phyloP scores from a whole-genome alignment of 2,888 invertebrate species.

The Nudaria mundana region DNA sequence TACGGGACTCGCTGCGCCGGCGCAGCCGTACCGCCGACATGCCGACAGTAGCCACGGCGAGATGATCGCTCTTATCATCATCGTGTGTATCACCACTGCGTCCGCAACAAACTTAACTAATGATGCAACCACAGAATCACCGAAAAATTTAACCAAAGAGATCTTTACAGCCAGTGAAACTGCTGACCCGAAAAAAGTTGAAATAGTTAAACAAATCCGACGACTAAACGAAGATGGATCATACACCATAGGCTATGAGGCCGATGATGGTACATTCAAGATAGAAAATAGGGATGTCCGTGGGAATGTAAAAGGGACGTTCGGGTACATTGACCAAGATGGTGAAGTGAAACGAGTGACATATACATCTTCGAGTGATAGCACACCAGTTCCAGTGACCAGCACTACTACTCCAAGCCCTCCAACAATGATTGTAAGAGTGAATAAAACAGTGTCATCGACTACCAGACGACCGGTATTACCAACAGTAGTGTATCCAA shows the following conservation, averaged over 20 bases:
- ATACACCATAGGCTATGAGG: constrained; percentile 92
- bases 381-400: constrained; percentile 62
- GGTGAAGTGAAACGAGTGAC: constrained; percentile 91
- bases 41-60: constrained; percentile 64
- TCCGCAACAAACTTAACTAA: constrained; percentile 46
- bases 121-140: constrained; percentile 46
- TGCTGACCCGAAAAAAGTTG: constrained; percentile 85
- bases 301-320: constrained; percentile 91
- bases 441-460: constrained; percentile 72
- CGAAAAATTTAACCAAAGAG: constrained; percentile 72
- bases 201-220: constrained; percentile 91
- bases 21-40: constrained; percentile 72
- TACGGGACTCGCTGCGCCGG: constrained; percentile 62
- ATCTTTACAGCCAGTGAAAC: constrained; percentile 83
- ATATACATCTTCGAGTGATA: constrained; percentile 82
- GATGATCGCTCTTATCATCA: constrained; percentile 64
- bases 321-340: constrained; percentile 89
- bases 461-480: constrained; percentile 80
- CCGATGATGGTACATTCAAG: constrained; percentile 92
- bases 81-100: constrained; percentile 55
- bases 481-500: constrained; percentile 75
- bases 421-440: constrained; percentile 71
- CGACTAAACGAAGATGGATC: constrained; percentile 91
- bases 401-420: constrained; percentile 58
- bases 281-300: constrained; percentile 90